Conservation (phyloP, 2,113 vertebrate species). For the Pagrus major region DNA sequence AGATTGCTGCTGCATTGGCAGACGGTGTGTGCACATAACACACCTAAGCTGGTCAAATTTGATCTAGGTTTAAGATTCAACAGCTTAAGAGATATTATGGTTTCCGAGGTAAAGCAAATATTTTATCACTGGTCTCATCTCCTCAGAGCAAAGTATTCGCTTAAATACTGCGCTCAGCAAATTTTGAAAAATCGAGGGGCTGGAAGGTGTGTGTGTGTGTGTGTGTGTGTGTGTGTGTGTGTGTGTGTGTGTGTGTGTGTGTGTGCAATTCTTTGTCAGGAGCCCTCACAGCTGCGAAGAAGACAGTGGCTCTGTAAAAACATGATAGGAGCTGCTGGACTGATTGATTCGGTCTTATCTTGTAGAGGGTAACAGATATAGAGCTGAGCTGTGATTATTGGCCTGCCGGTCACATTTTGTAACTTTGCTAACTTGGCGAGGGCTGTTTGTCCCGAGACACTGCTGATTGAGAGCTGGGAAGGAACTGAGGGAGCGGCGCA, state of each 20-base stretch:
- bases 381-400: slow-evolving; percentile 28
- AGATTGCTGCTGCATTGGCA: slow-evolving; percentile 81
- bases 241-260: not conserved
- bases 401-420: slow-evolving; percentile 45
- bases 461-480: slow-evolving; percentile 39
- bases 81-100: slow-evolving; percentile 68
- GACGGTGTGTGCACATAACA: slow-evolving; percentile 74
- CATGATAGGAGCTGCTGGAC: slow-evolving; percentile 40
- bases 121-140: slow-evolving; percentile 61
- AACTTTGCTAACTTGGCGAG: slow-evolving; percentile 6
- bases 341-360: slow-evolving; percentile 39
- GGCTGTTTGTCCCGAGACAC: slow-evolving; percentile 23
- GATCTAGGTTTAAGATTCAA: slow-evolving; percentile 70
- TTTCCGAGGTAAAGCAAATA: slow-evolving; percentile 67
- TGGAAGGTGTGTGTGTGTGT: slow-evolving; percentile 1
- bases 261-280: slow-evolving; percentile 8
- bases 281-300: slow-evolving; percentile 24
- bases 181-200: slow-evolving; percentile 30
- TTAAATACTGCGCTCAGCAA: slow-evolving; percentile 53
- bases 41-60: slow-evolving; percentile 77
- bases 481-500: slow-evolving; percentile 41
- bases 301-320: slow-evolving; percentile 46
- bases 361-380: slow-evolving; percentile 22
- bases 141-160: slow-evolving; percentile 48
- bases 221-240: slow-evolving; percentile 1